phyloP scores from a whole-genome alignment of 1,140 invertebrate species.

The Ostrea edulis region DNA sequence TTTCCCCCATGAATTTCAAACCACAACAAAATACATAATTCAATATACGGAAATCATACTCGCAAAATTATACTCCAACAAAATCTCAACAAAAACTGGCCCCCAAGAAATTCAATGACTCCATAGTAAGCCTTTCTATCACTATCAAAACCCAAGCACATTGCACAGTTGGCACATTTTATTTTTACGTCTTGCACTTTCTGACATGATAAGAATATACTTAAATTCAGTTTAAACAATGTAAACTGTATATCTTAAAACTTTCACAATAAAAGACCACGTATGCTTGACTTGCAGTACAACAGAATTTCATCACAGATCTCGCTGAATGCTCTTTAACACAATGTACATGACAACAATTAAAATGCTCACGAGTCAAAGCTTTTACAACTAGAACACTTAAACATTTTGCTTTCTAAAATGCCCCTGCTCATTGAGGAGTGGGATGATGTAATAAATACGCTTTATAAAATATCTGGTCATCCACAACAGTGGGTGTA shows the following conservation, averaged over 20 bases:
- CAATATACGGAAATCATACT: too few relatives aligned
- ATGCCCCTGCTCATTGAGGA: too few relatives aligned
- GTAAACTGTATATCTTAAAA: constrained; percentile 14
- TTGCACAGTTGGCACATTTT: constrained; percentile 23
- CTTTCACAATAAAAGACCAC: neutral
- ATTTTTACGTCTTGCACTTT: neutral
- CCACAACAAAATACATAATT: too few relatives aligned
- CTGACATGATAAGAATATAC: neutral
- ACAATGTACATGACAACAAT: neutral
- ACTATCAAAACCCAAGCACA: neutral
- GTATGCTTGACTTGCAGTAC: neutral
- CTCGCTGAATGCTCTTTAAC: neutral
- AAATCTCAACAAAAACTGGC: too few relatives aligned
- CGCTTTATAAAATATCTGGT: too few relatives aligned
- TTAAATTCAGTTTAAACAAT: neutral
- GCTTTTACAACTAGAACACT: too few relatives aligned
- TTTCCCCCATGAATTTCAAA: too few relatives aligned
- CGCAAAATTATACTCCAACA: too few relatives aligned
- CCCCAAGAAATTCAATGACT: neutral
- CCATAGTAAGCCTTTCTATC: neutral
- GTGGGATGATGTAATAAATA: too few relatives aligned
- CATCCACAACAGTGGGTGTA: too few relatives aligned
- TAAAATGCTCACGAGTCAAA: neutral
- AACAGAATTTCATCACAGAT: neutral
- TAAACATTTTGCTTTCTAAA: too few relatives aligned